These are phyloP conservation scores for Campoplex capitator DNA, from an alignment of 2,888 invertebrate genomes.

Conservation along the genomic window DNA sequence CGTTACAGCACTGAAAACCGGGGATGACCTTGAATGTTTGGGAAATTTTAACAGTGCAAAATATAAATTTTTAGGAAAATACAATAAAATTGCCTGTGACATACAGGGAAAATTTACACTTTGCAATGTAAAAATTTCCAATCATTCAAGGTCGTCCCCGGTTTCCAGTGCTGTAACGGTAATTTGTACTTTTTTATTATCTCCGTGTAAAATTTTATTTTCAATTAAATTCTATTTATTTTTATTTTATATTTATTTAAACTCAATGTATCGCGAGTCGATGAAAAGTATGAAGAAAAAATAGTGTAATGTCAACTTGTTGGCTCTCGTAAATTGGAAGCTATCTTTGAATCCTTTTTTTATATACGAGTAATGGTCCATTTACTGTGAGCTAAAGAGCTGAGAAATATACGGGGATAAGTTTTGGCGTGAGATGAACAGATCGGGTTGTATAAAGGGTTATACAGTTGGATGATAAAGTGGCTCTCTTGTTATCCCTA, in stretches of 20 bases:
- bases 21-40: no score
- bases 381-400: background rate
- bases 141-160: no score
- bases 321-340: background rate
- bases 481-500: constrained; percentile 84
- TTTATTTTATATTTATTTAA: background rate
- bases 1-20: no score
- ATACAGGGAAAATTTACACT: no score
- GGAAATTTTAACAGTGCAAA: no score
- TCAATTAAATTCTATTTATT: background rate
- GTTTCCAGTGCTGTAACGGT: no score
- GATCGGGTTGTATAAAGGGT: constrained; percentile 42
- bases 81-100: no score
- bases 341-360: background rate
- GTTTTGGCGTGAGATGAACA: constrained; percentile 45
- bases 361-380: background rate
- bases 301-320: background rate
- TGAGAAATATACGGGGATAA: constrained; percentile 35
- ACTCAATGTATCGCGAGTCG: no score
- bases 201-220: no score
- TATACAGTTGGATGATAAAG: constrained; percentile 80
- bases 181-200: no score
- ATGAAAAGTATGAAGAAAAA: background rate
- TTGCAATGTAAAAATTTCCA: no score
- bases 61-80: no score